These are phyloP conservation scores for Zhuqinia jingwanae DNA, from an alignment of 2,888 invertebrate genomes.

Conservation along the genomic window DNA sequence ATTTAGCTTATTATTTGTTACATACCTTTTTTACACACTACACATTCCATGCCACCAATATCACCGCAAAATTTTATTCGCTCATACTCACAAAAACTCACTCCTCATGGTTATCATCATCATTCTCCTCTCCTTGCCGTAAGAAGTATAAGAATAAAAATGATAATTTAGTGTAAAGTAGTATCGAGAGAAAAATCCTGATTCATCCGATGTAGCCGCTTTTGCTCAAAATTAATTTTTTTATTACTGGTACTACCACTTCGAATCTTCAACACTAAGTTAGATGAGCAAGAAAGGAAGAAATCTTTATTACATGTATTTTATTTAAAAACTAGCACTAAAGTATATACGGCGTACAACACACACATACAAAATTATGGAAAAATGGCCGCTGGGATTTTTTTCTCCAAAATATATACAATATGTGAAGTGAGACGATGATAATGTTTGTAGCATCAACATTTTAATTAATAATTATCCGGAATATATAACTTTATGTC, in stretches of 20 bases:
- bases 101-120: slow-evolving; percentile 9
- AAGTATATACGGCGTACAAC: too few species aligned
- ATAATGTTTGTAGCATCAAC: slow-evolving; percentile 63
- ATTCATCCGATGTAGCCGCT: not conserved
- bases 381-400: slow-evolving; percentile 63
- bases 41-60: not conserved
- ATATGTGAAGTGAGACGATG: slow-evolving; percentile 41
- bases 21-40: too few species aligned
- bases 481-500: too few species aligned
- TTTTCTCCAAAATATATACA: slow-evolving; percentile 42
- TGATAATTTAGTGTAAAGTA: not conserved
- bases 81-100: not conserved
- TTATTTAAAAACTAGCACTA: too few species aligned
- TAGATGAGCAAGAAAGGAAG: not conserved
- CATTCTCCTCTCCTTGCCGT: not conserved
- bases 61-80: not conserved
- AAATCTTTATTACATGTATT: not conserved
- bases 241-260: slow-evolving; percentile 6
- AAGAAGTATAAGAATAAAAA: not conserved
- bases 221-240: not conserved
- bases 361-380: slow-evolving; percentile 27
- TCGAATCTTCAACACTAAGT: not conserved
- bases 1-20: slow-evolving; percentile 35
- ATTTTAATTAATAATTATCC: slow-evolving; percentile 67
- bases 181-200: slow-evolving; percentile 6